These are phyloP conservation scores for Hemaris fuciformis DNA, from an alignment of 2,888 invertebrate genomes.

Conservation along the genomic window DNA sequence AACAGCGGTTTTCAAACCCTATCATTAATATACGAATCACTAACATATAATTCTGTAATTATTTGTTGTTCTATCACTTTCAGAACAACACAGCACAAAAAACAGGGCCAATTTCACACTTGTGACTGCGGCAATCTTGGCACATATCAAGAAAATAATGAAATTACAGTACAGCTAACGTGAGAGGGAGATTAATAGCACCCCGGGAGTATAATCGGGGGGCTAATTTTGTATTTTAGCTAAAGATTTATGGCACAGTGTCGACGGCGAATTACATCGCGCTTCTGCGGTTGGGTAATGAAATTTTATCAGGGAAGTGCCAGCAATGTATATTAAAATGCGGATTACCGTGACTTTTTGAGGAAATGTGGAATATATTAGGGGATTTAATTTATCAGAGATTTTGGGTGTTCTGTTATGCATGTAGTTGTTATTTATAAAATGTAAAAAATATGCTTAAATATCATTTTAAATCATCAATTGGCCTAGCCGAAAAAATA, in stretches of 20 bases:
- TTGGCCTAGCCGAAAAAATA: no score
- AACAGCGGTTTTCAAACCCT: no score
- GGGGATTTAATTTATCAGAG: background rate
- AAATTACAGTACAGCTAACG: conserved; percentile 38
- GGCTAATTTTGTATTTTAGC: conserved; percentile 57
- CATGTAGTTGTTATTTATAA: no score
- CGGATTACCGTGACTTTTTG: background rate
- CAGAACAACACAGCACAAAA: no score
- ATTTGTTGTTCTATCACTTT: no score
- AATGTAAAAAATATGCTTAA: no score
- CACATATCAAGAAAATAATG: conserved; percentile 27
- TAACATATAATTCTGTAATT: no score
- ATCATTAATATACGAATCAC: no score
- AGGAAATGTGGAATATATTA: background rate
- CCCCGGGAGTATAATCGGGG: conserved; percentile 48
- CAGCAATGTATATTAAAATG: background rate
- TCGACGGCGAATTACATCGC: background rate
- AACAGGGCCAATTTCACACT: background rate
- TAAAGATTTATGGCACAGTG: conserved; percentile 47
- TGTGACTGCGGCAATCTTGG: background rate
- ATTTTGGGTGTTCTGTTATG: no score
- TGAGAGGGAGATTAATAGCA: conserved; percentile 50
- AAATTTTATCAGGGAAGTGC: background rate
- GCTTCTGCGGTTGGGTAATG: background rate
- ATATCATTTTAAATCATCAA: no score